These are phyloP conservation scores for Diacarnus erythraeanus DNA, from an alignment of 37 sponge, comb jelly and placozoan species.

Conservation along the genomic window DNA sequence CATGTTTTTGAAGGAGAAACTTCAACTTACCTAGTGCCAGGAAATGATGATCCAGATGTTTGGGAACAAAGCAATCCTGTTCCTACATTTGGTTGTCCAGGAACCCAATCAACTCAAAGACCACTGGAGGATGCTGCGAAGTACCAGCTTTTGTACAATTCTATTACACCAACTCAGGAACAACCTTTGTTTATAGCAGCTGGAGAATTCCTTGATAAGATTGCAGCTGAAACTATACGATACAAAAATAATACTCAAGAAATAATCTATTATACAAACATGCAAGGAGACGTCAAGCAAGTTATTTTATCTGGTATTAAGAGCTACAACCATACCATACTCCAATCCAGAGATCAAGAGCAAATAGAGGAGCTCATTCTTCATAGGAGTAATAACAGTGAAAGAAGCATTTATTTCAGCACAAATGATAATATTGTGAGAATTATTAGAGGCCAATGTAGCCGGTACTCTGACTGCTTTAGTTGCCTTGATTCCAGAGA, in stretches of 20 bases:
- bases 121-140: slow-evolving; percentile 5
- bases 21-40: slow-evolving; percentile 12
- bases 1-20: slow-evolving; percentile 49
- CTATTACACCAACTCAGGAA: slow-evolving; percentile 7
- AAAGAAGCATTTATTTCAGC: slow-evolving; percentile 29
- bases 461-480: slow-evolving; percentile 22
- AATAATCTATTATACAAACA: slow-evolving; percentile 21
- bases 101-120: slow-evolving; percentile 26
- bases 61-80: slow-evolving; percentile 21
- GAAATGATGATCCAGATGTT: neutral
- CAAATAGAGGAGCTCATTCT: slow-evolving; percentile 21
- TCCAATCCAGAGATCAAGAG: neutral
- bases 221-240: slow-evolving; percentile 34
- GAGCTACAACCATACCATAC: neutral
- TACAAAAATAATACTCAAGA: slow-evolving; percentile 15
- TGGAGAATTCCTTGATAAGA: slow-evolving; percentile 26
- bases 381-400: neutral
- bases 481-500: slow-evolving; percentile 58
- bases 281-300: slow-evolving; percentile 33
- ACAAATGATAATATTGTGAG: slow-evolving; percentile 11
- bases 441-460: slow-evolving; percentile 39
- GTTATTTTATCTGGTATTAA: slow-evolving; percentile 1
- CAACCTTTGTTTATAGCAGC: slow-evolving; percentile 20
- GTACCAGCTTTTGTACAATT: slow-evolving; percentile 14
- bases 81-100: slow-evolving; percentile 42